These are phyloP conservation scores for Drosophila neonasuta DNA, from an alignment of 2,888 invertebrate species.

Conservation along the genomic window DNA sequence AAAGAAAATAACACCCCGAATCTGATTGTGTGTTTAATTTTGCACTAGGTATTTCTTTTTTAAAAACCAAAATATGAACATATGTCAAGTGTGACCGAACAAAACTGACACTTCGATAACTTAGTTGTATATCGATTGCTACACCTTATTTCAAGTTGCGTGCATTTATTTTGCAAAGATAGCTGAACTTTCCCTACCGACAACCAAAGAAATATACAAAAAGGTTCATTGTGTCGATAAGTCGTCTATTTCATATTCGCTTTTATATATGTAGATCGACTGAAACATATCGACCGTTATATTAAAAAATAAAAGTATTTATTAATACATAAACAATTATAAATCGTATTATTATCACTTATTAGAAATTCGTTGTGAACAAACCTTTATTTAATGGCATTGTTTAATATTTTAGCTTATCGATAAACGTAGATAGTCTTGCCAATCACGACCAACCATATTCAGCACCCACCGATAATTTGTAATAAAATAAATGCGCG, in stretches of 20 bases:
- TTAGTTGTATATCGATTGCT: background rate
- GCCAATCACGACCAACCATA: background rate
- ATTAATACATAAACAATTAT: no score
- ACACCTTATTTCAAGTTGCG: background rate
- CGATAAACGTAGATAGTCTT: background rate
- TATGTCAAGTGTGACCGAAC: slow-evolving; percentile 33
- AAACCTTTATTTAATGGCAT: background rate
- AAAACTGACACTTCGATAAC: slow-evolving; percentile 16
- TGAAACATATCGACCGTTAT: no score
- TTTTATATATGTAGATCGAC: no score
- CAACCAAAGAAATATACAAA: no score
- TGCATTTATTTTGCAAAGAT: no score
- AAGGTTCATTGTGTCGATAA: no score
- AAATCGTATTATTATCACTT: background rate
- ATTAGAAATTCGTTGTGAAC: background rate
- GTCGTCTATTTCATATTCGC: no score
- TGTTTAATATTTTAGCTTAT: background rate
- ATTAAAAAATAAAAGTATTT: no score
- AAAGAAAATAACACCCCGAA: slow-evolving; percentile 12
- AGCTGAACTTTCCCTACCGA: no score
- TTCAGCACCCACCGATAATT: slow-evolving; percentile 15
- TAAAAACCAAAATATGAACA: slow-evolving; percentile 31
- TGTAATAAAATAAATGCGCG: background rate
- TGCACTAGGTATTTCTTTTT: slow-evolving; percentile 20
- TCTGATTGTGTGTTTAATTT: slow-evolving; percentile 32